Base-by-base conservation (phyloP, 1,140 invertebrate genomes). In the Cydia pomonella region DNA sequence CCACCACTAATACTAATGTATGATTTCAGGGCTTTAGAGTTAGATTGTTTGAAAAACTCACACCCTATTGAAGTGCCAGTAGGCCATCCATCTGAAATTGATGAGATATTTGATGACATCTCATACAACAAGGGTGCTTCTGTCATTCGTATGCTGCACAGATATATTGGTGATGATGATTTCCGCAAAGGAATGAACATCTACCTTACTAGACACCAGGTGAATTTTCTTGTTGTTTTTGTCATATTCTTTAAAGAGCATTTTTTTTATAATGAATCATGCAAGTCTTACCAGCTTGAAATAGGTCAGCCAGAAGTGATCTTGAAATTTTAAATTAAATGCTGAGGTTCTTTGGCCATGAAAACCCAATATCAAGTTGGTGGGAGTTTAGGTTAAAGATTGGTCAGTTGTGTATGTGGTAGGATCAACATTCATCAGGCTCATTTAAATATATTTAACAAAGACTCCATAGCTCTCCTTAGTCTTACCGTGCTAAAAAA, bases 41-140 rank as follows among this genome's bases (percentile, higher is more conserved):
- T 98, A 74, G 99, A 99, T 90, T 96, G 97, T 72, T 93, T 99
- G 69, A 96, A 97, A 79, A 99, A 97, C 85, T 98, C 97, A 41
- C 97, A 98, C 94, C 97, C 97, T 2, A 98, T 98, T 77, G 97
- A 98, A 93, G 97, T 98, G 16, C 96, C 97, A 44, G 97, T 98
- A 0, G 95, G 96, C 1, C 96, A 98, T 93, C 97, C 98, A 0
- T 95, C 96, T 5, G 97, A 99, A 92, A 97, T 99, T 79, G 97
- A 98, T 87, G 97, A 98, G 89, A 98, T 99, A 80, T 99, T 99
- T 91, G 98, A 99, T 93, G 96, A 97, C 80, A 99, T 99, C 85
- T 98, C 98, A 44, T 99, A 99, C 89, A 96, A 96, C 80, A 99
- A 99, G 93, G 97, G 96, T 18, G 97, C 97, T 0, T 98, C 97